Evolutionary conservation across 2,113 vertebrate genomes (phyloP).

Genomic region (Ammodramus savannarum): DNA sequence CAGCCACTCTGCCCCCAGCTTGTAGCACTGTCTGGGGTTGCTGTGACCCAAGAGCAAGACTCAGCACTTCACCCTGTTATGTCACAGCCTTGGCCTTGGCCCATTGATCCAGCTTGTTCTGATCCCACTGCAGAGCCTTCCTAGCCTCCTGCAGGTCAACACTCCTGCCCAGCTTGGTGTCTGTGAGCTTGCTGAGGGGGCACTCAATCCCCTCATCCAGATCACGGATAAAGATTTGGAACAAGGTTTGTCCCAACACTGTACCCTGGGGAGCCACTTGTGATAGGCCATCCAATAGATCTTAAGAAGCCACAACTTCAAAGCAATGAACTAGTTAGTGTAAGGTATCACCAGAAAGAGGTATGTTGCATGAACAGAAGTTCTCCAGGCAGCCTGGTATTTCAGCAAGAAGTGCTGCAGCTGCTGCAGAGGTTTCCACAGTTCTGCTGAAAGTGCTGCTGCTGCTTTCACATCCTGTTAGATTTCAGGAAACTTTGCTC

Average conservation of each 20-base stretch:
- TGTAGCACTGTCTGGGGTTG: rapidly evolving
- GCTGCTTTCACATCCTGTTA: constrained; percentile 27
- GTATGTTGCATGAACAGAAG: not conserved
- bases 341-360: not conserved
- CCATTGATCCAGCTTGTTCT: not conserved
- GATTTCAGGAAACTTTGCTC: not conserved
- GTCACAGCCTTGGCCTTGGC: not conserved
- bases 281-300: not conserved
- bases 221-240: not conserved
- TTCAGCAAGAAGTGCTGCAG: not conserved
- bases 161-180: not conserved
- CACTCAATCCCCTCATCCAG: not conserved
- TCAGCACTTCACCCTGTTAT: not conserved
- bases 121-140: not conserved
- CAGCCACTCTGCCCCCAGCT: not conserved
- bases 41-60: not conserved
- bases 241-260: not conserved
- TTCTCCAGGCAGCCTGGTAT: not conserved
- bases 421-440: not conserved
- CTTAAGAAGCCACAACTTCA: not conserved
- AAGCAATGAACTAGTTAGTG: not conserved
- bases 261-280: not conserved
- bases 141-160: not conserved
- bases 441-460: not conserved
- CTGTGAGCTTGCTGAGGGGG: not conserved